Conservation (phyloP, 2,113 vertebrate genomes). For the Fulmarus glacialis region DNA sequence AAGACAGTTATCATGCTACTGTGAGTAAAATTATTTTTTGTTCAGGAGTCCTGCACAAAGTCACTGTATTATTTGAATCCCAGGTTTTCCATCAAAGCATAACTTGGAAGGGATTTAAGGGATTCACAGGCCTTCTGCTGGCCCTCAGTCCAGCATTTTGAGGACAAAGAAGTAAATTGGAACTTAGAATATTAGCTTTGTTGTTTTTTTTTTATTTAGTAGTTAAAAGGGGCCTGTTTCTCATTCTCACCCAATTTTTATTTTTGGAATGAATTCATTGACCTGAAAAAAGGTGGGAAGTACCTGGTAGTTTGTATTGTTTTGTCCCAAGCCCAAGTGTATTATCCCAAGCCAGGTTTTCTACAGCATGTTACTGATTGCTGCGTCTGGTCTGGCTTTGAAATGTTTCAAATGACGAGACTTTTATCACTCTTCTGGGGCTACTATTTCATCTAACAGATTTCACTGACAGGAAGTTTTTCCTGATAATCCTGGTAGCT, state of each 20-base stretch:
- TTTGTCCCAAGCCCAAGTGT: neutral
- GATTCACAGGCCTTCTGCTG: neutral
- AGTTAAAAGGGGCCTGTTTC: neutral
- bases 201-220: neutral
- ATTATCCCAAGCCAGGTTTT: neutral
- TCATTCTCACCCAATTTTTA: neutral
- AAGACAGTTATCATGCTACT: neutral
- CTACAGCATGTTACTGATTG: neutral
- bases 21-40: neutral
- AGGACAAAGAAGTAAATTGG: neutral
- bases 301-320: neutral
- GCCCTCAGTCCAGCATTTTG: neutral
- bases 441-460: neutral
- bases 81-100: neutral
- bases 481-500: neutral
- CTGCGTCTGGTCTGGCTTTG: neutral
- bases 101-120: neutral
- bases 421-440: neutral
- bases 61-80: neutral
- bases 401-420: neutral
- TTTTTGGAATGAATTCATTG: neutral
- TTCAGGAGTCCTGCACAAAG: neutral
- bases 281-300: neutral
- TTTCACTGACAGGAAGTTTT: neutral
- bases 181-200: neutral